phyloP scores from a whole-genome alignment of 2,888 invertebrate genomes.

The Scaptomyza reducta region DNA sequence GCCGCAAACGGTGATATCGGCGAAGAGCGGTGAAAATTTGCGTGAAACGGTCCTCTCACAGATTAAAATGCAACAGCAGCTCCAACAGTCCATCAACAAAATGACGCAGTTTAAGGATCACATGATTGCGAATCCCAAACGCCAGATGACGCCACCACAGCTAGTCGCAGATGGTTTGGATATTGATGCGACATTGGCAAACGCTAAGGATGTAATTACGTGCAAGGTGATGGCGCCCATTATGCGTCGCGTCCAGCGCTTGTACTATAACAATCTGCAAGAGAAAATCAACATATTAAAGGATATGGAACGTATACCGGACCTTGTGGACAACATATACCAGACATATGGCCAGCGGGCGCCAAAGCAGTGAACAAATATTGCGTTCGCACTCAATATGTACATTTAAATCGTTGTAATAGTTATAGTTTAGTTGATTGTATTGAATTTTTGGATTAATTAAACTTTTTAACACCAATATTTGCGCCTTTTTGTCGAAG shows the following conservation, averaged over 20 bases:
- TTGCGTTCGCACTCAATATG: not conserved
- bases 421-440: not conserved
- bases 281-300: constrained; percentile 78
- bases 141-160: not conserved
- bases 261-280: constrained; percentile 73
- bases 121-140: not conserved
- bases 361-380: not conserved
- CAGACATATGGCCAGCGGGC: constrained; percentile 9
- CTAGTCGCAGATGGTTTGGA: not conserved
- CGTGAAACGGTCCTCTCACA: constrained; percentile 63
- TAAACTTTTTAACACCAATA: constrained; percentile 11
- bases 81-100: constrained; percentile 44
- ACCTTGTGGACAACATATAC: constrained; percentile 67
- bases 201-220: constrained; percentile 66
- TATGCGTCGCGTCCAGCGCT: constrained; percentile 72
- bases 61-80: constrained; percentile 55
- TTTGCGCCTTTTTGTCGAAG: not conserved
- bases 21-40: constrained; percentile 61
- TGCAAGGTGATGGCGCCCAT: constrained; percentile 78
- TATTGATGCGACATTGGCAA: not conserved
- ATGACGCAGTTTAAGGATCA: not conserved
- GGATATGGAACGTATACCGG: constrained; percentile 73
- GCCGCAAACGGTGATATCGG: constrained; percentile 53
- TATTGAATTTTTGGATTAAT: constrained; percentile 5
- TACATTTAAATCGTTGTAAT: not conserved